Percentiles rank a stretch among this genome's conserved stretches.
Evolutionary conservation across 2,888 invertebrate species (phyloP).

Genomic region (Cheilosia urbana): DNA sequence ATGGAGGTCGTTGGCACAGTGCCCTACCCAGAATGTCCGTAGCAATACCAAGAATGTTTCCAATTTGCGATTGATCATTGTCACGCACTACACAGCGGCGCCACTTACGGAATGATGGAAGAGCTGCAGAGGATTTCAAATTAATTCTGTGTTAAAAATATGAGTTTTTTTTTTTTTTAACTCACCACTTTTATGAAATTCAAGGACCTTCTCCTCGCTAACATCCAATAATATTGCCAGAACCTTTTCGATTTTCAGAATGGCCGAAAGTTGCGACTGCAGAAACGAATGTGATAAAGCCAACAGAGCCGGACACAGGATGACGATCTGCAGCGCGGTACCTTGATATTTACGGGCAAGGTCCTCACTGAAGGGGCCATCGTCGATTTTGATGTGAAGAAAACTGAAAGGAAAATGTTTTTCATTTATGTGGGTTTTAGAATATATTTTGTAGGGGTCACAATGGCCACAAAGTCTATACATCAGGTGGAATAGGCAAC

Average conservation of each 20-base stretch:
- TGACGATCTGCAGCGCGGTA: conserved; percentile 91
- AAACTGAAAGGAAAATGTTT: conserved; percentile 85
- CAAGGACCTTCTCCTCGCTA: conserved; percentile 88
- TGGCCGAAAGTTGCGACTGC: conserved; percentile 81
- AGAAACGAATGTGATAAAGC: conserved; percentile 84
- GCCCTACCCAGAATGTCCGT: conserved; percentile 89
- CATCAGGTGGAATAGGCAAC: too few relatives aligned
- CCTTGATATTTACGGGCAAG: conserved; percentile 85
- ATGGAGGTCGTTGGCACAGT: conserved; percentile 85
- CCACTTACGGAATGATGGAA: conserved; percentile 91
- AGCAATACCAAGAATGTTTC: conserved; percentile 92
- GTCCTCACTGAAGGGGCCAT: conserved; percentile 85
- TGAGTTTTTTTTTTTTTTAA: background rate
- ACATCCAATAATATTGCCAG: conserved; percentile 93
- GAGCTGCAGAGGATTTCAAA: conserved; percentile 82
- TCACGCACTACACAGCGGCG: conserved; percentile 91
- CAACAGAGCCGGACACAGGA: conserved; percentile 90
- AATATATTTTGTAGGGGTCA: too few relatives aligned
- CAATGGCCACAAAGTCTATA: too few relatives aligned
- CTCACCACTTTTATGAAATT: conserved; percentile 88
- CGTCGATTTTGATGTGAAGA: conserved; percentile 90
- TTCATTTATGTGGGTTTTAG: too few relatives aligned
- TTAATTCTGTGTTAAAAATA: background rate
- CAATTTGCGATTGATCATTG: conserved; percentile 93
- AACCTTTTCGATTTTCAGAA: conserved; percentile 87